Evolutionary conservation across 2,888 invertebrate species (phyloP), one percentile per base, ranked within the genome.

Genomic region (Crematogaster levior): DNA sequence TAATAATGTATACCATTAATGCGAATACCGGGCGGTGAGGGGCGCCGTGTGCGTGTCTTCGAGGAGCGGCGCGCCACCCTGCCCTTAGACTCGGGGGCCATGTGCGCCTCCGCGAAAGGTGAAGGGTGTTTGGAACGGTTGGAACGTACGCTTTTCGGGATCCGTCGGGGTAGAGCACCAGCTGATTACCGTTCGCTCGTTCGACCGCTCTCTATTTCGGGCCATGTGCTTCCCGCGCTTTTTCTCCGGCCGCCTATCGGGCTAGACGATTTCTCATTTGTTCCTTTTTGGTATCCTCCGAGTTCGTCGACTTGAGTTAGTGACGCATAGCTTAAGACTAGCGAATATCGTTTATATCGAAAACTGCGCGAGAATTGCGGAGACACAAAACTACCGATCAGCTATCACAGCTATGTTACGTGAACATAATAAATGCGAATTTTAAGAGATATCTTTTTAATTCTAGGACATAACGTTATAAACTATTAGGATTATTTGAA

Each of bases 1-100:
- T 92, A 92, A 93, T 93, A 93, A 93, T 91, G 93, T 91, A 93
- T 93, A 92, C 92, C 92, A 93, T 93, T 93, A 93, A 93, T 92
- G 93, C 93, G 92, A 92, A 92, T 91, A 84, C 34, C 61, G 24
- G 73, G 82, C 61, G 74, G 83, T 81, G 61, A 85, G 82, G 73
- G 60, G 75, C 81, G 84, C 91, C 79, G 82, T 81, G 79, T 92
- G 91, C 91, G 92, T 92, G 93, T 92, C 91, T 90, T 90, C 80
- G 84, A 91, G 91, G 88, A 81, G 68, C 72, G 56, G 53, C 40
- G 68, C 81, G 77, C 60, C 73, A 60, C 61, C 82, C 85, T 86
- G 86, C 83, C 88, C 87, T 86, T 85, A 65, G 56, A 58, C 84
- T 68, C 86, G 86, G 90, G 91, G 91, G 92, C 93, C 93, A 93